phyloP scores from a whole-genome alignment of 1,140 invertebrate genomes.

The Drosophila prosaltans region DNA sequence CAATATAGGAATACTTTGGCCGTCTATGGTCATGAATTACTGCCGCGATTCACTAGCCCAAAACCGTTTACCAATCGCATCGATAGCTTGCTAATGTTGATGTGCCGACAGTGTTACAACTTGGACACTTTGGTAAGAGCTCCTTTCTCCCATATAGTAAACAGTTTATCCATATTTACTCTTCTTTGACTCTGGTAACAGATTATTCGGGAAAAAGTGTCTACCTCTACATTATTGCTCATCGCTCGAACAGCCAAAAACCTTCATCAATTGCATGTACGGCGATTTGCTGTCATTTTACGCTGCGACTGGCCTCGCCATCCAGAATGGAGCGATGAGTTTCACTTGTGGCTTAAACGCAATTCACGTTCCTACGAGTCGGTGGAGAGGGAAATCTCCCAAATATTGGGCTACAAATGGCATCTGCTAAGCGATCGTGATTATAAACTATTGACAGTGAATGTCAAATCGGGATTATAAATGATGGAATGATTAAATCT shows the following conservation, averaged over 20 bases:
- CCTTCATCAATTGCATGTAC: conserved; percentile 87
- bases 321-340: conserved; percentile 88
- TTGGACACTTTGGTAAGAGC: conserved; percentile 86
- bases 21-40: conserved; percentile 86
- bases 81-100: conserved; percentile 86
- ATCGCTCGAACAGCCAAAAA: conserved; percentile 87
- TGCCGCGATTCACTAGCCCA: conserved; percentile 86
- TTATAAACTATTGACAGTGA: conserved; percentile 85
- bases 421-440: conserved; percentile 89
- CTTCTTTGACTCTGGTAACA: conserved; percentile 56
- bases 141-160: not conserved
- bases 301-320: conserved; percentile 88
- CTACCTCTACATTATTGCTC: conserved; percentile 91
- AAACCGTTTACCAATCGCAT: conserved; percentile 87
- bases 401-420: conserved; percentile 88
- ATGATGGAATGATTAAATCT: not conserved
- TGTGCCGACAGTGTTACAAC: conserved; percentile 86
- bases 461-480: conserved; percentile 53
- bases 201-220: conserved; percentile 91
- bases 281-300: conserved; percentile 89
- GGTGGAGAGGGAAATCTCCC: conserved; percentile 88
- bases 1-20: conserved; percentile 85
- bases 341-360: conserved; percentile 87
- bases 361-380: conserved; percentile 87
- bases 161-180: no score